These are phyloP conservation scores for Labeo calbasu DNA, from an alignment of 2,797 vertebrate genomes.

Conservation along the genomic window DNA sequence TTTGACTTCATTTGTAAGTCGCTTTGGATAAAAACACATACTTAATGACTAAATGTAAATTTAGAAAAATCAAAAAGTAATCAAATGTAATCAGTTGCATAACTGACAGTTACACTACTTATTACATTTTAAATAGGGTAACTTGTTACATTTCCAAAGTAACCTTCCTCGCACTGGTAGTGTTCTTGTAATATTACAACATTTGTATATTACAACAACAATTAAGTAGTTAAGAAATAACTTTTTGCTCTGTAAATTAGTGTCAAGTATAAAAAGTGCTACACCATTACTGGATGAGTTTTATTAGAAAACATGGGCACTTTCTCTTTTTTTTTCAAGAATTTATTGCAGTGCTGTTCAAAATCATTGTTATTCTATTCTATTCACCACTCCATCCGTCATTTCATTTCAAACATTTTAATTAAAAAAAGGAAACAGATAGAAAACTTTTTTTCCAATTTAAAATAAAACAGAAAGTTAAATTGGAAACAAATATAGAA, in stretches of 20 bases:
- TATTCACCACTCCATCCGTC: background rate
- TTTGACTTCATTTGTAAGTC: too few relatives aligned
- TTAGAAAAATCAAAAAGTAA: too few relatives aligned
- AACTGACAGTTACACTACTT: too few relatives aligned
- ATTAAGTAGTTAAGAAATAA: background rate
- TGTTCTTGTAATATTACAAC: background rate
- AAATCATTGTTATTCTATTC: background rate
- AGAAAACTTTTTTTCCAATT: background rate
- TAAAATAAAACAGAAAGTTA: background rate
- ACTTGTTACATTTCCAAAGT: too few relatives aligned
- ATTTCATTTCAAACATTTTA: constrained; percentile 14
- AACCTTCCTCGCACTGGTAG: too few relatives aligned
- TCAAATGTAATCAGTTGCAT: too few relatives aligned
- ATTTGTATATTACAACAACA: background rate
- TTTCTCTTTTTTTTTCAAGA: background rate
- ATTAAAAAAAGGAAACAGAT: constrained; percentile 3
- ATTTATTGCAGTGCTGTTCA: background rate
- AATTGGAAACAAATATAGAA: background rate
- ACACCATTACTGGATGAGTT: background rate
- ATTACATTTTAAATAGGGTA: too few relatives aligned
- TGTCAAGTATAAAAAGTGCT: background rate
- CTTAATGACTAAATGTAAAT: too few relatives aligned
- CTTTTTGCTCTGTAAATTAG: background rate
- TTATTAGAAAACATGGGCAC: background rate
- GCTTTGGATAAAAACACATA: too few relatives aligned